Evolutionary conservation across 2,888 invertebrate species (phyloP), one percentile per base, ranked within the genome.

Genomic region (Phymatocera aterrima): DNA sequence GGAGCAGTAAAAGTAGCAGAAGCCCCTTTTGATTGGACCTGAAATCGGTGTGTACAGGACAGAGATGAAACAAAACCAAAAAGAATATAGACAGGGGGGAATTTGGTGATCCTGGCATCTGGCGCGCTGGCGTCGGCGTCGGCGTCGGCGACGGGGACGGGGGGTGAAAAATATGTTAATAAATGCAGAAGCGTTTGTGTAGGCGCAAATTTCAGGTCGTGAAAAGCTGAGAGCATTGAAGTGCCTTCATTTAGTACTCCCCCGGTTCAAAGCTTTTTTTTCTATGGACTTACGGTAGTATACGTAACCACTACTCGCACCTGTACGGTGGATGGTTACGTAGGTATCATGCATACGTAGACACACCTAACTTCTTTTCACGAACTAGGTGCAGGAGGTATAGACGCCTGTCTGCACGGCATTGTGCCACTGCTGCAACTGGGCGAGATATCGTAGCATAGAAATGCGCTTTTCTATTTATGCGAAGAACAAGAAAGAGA

Each of bases 391-490:
- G 28, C 12, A 8, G 57, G n/a, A n/a, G n/a, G n/a, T n/a, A n/a
- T n/a, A n/a, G n/a, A n/a, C n/a, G n/a, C n/a, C n/a, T n/a, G n/a
- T n/a, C 57, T 57, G 51, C 51, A 24, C 24, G 5, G 51, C 51
- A 18, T 3, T 8, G 8, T 40, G 4, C 51, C 4, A 12, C n/a
- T 31, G 60, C 34, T 37, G n/a, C 28, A n/a, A n/a, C n/a, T n/a
- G n/a, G 28, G 57, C 15, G 43, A 65, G 43, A 65, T 24, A 43
- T 43, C 40, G 12, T 28, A 24, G 65, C 65, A 83, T 82, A 82
- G 83, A 86, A 85, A 86, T 81, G 82, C 80, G 79, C 65, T 79
- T 77, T 80, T 83, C 79, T 83, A 83, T 85, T 83, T 83, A n/a
- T 5, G 37, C 68, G 51, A 18, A 51, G 4, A 51, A 51, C 6